Evolutionary conservation across 1,140 invertebrate species (phyloP).

Genomic region (Ips typographus): DNA sequence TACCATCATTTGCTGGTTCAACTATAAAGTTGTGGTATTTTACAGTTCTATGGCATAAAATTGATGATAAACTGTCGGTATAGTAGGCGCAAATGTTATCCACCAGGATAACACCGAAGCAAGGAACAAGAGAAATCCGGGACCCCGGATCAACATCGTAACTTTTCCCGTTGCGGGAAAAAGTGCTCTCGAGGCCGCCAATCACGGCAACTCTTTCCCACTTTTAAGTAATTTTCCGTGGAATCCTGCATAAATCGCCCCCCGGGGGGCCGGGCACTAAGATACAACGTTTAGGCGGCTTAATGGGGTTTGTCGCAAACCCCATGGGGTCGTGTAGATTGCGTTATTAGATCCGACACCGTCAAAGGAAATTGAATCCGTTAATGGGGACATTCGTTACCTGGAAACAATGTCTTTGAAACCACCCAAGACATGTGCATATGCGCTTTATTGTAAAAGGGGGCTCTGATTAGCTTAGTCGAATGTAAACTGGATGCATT

Average conservation of each 20-base stretch:
- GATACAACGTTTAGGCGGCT: background rate
- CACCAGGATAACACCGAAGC: conserved; percentile 2
- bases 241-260: background rate
- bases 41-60: too few relatives aligned
- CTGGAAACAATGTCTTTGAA: background rate
- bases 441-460: too few relatives aligned
- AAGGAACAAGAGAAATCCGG: conserved; percentile 2
- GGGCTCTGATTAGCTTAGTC: conserved; percentile 7
- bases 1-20: too few relatives aligned
- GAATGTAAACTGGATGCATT: conserved; percentile 10
- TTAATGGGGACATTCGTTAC: background rate
- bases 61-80: background rate
- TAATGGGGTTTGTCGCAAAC: background rate
- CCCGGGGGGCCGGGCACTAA: background rate
- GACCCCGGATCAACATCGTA: conserved; percentile 2
- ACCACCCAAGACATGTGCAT: too few relatives aligned
- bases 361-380: conserved; percentile 2
- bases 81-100: background rate
- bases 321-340: conserved; percentile 1
- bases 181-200: conserved; percentile 1
- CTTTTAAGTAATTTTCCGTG: background rate
- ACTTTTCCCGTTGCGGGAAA: background rate
- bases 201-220: background rate
- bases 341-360: background rate
- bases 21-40: too few relatives aligned